Conservation (phyloP, 2,113 vertebrate species). For the Hemichromis elongatus region DNA sequence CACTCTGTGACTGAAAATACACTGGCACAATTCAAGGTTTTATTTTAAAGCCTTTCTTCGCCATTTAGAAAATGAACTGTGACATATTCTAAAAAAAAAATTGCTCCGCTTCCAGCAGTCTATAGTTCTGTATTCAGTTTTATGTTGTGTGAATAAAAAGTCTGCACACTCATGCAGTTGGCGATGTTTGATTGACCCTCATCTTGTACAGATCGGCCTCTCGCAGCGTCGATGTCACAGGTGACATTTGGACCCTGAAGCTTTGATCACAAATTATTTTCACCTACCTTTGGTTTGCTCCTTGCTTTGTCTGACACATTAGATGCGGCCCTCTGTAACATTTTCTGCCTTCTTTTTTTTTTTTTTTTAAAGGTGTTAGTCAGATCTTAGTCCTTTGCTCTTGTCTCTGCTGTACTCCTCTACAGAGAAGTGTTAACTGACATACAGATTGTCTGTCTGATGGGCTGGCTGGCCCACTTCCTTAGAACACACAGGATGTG, state of each 20-base stretch:
- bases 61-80: not conserved
- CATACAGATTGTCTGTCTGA: not conserved
- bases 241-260: not conserved
- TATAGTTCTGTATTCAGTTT: not conserved
- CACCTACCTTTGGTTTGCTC: constrained; percentile 76
- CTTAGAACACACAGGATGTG: constrained; percentile 74
- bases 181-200: not conserved
- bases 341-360: constrained; percentile 34
- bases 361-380: not conserved
- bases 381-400: not conserved
- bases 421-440: constrained; percentile 31
- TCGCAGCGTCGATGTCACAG: not conserved
- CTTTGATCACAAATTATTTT: not conserved
- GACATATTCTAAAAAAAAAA: not conserved
- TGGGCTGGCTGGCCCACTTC: constrained; percentile 58
- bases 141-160: not conserved
- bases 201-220: not conserved
- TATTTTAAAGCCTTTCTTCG: not conserved
- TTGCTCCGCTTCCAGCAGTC: not conserved
- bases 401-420: not conserved
- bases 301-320: constrained; percentile 75
- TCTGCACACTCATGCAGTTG: not conserved
- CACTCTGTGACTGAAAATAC: not conserved
- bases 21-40: not conserved
- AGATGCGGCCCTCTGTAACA: constrained; percentile 74